Base-by-base conservation (phyloP, 2,797 vertebrate genomes). In the Amblyopsis hoosieri region DNA sequence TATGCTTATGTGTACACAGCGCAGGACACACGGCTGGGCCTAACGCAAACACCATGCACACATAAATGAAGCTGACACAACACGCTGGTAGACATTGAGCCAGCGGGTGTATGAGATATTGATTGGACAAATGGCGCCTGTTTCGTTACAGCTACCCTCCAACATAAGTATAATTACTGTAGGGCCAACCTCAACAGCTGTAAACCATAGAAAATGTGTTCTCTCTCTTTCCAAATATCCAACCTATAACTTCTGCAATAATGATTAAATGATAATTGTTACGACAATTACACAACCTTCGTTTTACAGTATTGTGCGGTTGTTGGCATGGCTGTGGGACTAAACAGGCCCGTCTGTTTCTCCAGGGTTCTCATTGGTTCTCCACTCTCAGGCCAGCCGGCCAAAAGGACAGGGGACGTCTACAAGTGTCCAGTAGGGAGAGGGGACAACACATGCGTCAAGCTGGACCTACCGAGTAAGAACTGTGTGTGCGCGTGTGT, bases 311-410 rank as follows among this genome's bases (percentile, higher is more conserved):
- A 54, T 55, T 69, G 62, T 61, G 72, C 76, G 60, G 65, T 64
- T 78, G 65, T 75, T 69, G 66, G 70, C 55, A 55, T 13, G 7
- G 29, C 70, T 68, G 66, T 63, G 69, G 15, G 68, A 70, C 23
- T 11, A 29, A 33, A 67, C 42, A 67, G 52, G 49, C 46, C 4
- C 48, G 45, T 60, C 14, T 60, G 37, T 52, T 49, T 78, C n/a
- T 66, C 7, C 62, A 99, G 97, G 97, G 93, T 99, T 62, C 93
- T 99, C 65, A 96, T 99, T 89, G 97, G 97, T 64, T 97, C 97
- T 50, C 97, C 97, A 0, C 81, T 97, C 76, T 93, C 91, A 60
- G 97, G 97, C 19, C 97, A 98, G 55, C 96, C 97, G 12, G 75
- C 90, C 9, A 94, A 90, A 75, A 91, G 94, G 83, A 98, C 95